phyloP scores from a whole-genome alignment of 2,797 vertebrate genomes.

The Falco rusticolus region DNA sequence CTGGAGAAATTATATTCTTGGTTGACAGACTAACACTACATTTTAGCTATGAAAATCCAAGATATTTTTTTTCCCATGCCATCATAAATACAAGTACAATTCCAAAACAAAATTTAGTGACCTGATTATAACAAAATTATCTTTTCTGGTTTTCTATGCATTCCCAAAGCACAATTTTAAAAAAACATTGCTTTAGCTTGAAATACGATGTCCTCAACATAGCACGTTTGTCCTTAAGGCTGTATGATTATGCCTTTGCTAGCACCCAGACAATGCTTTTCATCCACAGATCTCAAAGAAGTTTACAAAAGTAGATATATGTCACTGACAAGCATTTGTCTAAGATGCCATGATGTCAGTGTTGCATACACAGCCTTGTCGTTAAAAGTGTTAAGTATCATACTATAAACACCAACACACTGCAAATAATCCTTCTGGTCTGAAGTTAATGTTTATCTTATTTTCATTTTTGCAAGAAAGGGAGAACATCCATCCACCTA shows the following conservation, averaged over 20 bases:
- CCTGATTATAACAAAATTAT: neutral
- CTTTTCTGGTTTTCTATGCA: neutral
- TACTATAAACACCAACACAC: neutral
- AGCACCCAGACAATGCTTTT: constrained; percentile 26
- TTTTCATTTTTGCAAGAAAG: constrained; percentile 30
- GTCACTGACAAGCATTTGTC: constrained; percentile 15
- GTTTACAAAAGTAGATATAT: constrained; percentile 32
- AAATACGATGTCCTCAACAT: neutral
- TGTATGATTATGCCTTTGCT: constrained; percentile 28
- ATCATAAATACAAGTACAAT: neutral
- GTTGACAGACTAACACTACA: neutral
- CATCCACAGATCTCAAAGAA: constrained; percentile 12
- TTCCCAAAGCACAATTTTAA: constrained; percentile 1
- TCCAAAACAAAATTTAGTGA: neutral
- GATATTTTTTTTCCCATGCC: neutral
- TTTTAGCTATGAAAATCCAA: neutral
- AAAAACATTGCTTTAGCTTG: constrained; percentile 15
- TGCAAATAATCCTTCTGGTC: neutral
- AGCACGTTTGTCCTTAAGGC: constrained; percentile 19
- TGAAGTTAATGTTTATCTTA: neutral
- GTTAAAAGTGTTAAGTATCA: constrained; percentile 14
- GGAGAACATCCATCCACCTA: neutral
- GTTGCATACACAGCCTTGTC: neutral
- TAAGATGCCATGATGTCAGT: neutral
- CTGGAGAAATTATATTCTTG: neutral